Conservation (phyloP, 2,113 vertebrate genomes). For the mouse (Mus musculus) region GRCm39 chr13:37234001-37234500, state of each 20-base stretch:
- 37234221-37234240: fast-evolving
- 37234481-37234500: not conserved
- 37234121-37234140: not conserved
- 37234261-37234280: fast-evolving
- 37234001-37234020: not conserved
- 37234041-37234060: not conserved
- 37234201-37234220: not conserved
- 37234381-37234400: not conserved
- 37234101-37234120: not conserved
- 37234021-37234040: not conserved
- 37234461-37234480: not conserved
- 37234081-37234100: not conserved
- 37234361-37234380: not conserved
- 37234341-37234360: not conserved
- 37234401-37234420: not conserved
- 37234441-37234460: not conserved
- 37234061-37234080: not conserved
- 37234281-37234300: not conserved
- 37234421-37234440: not conserved
- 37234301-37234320: not conserved
- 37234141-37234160: not conserved
- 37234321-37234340: not conserved
- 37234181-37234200: not conserved
- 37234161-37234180: not conserved
- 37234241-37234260: not conserved